These are phyloP conservation scores for Acanthoscelides obtectus DNA, from an alignment of 2,888 invertebrate genomes.

Conservation along the genomic window DNA sequence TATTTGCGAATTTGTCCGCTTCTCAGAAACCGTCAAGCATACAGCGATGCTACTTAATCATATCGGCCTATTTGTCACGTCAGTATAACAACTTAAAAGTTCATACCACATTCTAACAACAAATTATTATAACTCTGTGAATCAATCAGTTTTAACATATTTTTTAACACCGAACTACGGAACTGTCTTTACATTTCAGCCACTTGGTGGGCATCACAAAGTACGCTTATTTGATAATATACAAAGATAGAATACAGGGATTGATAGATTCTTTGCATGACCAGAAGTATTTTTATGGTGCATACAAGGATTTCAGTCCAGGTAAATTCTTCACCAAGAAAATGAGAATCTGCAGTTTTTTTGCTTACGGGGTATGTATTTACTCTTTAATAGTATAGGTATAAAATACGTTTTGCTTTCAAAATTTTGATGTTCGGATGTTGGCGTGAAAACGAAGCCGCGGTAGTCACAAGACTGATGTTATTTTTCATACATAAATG, in stretches of 20 bases:
- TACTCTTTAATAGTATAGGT: too few relatives aligned
- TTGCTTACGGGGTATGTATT: conserved; percentile 12
- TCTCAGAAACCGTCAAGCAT: not conserved
- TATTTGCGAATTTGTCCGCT: not conserved
- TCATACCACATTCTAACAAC: not conserved
- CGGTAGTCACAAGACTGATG: too few relatives aligned
- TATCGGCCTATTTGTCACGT: not conserved
- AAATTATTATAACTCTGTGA: too few relatives aligned
- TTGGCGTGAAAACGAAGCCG: too few relatives aligned
- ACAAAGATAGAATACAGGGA: conserved; percentile 4
- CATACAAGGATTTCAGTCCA: conserved; percentile 19
- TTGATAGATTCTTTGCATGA: conserved; percentile 14
- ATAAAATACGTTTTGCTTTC: too few relatives aligned
- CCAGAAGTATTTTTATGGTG: conserved; percentile 9
- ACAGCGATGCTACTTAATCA: conserved; percentile 2
- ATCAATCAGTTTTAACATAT: too few relatives aligned
- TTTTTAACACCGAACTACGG: too few relatives aligned
- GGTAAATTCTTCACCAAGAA: conserved; percentile 12
- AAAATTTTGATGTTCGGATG: too few relatives aligned
- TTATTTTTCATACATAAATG: too few relatives aligned
- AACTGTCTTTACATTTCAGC: not conserved
- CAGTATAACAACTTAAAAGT: not conserved
- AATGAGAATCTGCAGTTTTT: conserved; percentile 9
- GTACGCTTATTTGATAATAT: not conserved
- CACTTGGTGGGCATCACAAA: not conserved